phyloP scores from a whole-genome alignment of 2,113 vertebrate species.

The Cottus gobio region DNA sequence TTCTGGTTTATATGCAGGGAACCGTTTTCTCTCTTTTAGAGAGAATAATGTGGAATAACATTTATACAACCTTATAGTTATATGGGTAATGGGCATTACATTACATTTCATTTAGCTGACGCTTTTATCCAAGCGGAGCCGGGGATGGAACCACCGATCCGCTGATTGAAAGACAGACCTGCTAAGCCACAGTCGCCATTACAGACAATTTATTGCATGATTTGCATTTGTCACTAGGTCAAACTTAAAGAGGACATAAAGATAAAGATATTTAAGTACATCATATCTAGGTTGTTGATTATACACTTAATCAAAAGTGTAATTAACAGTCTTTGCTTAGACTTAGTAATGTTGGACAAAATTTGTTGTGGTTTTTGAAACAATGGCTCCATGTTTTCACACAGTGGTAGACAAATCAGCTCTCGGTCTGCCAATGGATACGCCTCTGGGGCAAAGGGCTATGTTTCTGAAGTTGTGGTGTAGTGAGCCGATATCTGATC shows the following conservation, averaged over 20 bases:
- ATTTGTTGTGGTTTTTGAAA: not conserved
- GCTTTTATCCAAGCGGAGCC: no score
- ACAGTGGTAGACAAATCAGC: not conserved
- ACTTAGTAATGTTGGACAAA: not conserved
- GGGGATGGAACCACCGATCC: no score
- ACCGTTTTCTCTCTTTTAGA: conserved; percentile 1
- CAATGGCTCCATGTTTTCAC: no score
- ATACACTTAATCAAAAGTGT: not conserved
- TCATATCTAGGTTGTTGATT: not conserved
- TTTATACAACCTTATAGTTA: not conserved
- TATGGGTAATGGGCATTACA: conserved; percentile 22
- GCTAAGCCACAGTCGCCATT: no score
- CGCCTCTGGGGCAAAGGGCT: not conserved
- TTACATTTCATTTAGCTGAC: no score
- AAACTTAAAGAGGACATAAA: no score
- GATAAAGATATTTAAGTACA: not conserved
- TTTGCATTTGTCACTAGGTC: not conserved
- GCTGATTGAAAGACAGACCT: no score
- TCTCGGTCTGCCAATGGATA: not conserved
- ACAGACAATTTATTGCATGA: not conserved
- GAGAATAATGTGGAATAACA: conserved; percentile 24
- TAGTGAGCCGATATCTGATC: not conserved
- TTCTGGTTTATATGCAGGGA: conserved; percentile 6
- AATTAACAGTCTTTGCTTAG: not conserved
- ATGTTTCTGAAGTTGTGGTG: not conserved